Base-by-base conservation (phyloP, 2,888 invertebrate species). In the Atherix ibis region DNA sequence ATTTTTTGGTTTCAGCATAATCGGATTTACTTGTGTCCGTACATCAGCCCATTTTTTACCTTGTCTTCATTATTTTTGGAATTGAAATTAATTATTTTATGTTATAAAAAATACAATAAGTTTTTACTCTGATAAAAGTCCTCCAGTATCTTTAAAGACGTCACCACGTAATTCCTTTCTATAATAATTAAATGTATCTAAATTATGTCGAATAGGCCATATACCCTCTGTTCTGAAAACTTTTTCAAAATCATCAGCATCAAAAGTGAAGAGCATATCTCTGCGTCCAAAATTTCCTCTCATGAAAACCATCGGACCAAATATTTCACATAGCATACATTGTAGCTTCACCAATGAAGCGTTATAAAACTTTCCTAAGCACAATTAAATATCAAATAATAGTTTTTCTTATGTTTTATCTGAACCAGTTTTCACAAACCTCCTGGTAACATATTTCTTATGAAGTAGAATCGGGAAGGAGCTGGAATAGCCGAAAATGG, bases 21-120 rank as follows among this genome's bases (percentile, higher is more conserved):
- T 62, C 43, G 70, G 70, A 49, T 74, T 73, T 0, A 72, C 70
- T 44, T 71, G 73, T 4, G 68, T 68, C n/a, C 78, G 63, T 37
- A 76, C 65, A 28, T 71, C 65, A 17, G 71, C 68, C 79, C 79
- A 79, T 44, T 70, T 62, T 18, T 68, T 63, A 1, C 75, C 78
- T 56, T 78, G 71, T 15, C 70, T 70, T 47, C 9, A 18, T 26
- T 18, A 34, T 13, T n/a, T n/a, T n/a, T n/a, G n/a, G n/a, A n/a
- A n/a, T n/a, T n/a, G n/a, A n/a, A n/a, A n/a, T n/a, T n/a, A n/a
- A n/a, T 67, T 63, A 1, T 75, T 77, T 56, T 78, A 71, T 17
- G n/a, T 70, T 70, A 47, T 29, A 53, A 19, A 19, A 19, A 19
- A 6, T 19, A n/a, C n/a, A n/a, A 26, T 12, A 9, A 26, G 8